Base-by-base conservation (phyloP, 2,888 invertebrate genomes). In the Punctoribates punctum region DNA sequence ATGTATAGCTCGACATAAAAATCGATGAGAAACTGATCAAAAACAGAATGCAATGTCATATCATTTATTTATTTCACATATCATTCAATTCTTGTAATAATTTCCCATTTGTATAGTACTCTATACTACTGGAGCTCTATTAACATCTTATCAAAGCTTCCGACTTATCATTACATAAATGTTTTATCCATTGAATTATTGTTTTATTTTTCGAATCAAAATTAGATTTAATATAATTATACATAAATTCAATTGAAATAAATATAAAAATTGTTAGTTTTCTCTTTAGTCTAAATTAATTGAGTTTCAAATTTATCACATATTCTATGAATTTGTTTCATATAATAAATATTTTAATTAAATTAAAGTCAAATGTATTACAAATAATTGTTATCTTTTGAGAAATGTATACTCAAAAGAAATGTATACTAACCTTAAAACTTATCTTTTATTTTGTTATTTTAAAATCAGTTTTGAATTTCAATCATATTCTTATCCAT, bases 11-110 rank as follows among this genome's bases (percentile, higher is more conserved):
- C 1, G 46, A 48, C 15, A 48, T 48, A 15, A 48, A 62, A 62
- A 62, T 29, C 11, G 25, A 62, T 29, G 57, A 20, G 23, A 65
- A 65, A 70, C 6, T 70, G 23, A 70, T 70, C 34, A 38, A 42
- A 70, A 65, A 20, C n/a, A 42, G 13, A 70, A 70, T 70, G 70
- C 70, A 70, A 70, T 70, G 42, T 46, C 23, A 70, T 70, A 13
- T 70, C 70, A 70, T 42, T 23, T 70, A 23, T 46, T 70, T 29
- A 27, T 15, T 25, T 70, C 70, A 70, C 42, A 20, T 67, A 38
- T n/a, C 38, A 34, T 70, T 70, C 23, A 23, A 23, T 70, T 70
- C 70, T 23, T 29, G n/a, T 8, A 67, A 38, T 38, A 62, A 9
- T 29, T 27, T 62, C 62, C 62, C 62, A 62, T 27, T 29, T 34